Conservation (phyloP, 2,113 vertebrate species). For the Etheostoma cragini region DNA sequence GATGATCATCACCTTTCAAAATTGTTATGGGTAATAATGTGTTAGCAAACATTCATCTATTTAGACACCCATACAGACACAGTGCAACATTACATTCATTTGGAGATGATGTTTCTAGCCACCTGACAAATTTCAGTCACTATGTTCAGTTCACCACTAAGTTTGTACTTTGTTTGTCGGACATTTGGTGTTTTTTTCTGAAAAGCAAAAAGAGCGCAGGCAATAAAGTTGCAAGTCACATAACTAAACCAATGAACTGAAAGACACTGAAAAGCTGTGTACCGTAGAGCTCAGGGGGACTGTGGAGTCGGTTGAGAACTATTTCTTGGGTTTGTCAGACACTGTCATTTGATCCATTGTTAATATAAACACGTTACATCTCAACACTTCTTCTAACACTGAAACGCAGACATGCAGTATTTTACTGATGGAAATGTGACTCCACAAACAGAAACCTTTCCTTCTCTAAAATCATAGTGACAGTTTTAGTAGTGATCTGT, state of each 20-base stretch:
- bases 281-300: neutral
- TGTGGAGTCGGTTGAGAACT: no score
- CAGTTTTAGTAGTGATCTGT: constrained; percentile 63
- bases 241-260: neutral
- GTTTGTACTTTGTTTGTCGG: neutral
- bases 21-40: no score
- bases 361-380: neutral
- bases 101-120: neutral
- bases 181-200: no score
- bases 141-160: neutral
- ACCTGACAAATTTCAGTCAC: neutral
- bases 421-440: constrained; percentile 69
- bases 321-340: no score
- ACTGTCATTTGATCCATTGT: neutral
- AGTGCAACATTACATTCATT: no score
- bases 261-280: neutral
- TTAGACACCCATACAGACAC: no score
- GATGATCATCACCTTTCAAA: no score
- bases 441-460: constrained; percentile 55
- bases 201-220: neutral
- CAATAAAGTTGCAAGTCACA: neutral
- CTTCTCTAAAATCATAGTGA: constrained; percentile 61
- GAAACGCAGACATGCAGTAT: neutral
- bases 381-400: neutral
- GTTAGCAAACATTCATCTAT: no score